Base-by-base conservation (phyloP, 2,888 invertebrate species). In the Ochropleura plecta region DNA sequence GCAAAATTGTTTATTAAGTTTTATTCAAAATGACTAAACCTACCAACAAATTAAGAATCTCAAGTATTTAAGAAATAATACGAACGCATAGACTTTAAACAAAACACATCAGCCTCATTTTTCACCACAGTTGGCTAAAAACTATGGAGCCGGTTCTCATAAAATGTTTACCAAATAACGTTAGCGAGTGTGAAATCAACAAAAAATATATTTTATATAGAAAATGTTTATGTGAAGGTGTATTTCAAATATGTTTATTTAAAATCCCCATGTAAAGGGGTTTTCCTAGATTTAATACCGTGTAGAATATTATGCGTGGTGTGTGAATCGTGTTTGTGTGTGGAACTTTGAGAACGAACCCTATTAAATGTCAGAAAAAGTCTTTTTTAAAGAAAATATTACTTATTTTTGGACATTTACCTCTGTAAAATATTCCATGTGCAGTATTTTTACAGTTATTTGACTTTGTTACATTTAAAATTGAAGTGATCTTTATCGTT, bases 201-300 rank as follows among this genome's bases (percentile, higher is more conserved):
- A 55, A 78, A 62, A 62, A 75, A 81, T 84, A 86, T 86, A 83
- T 87, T 81, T 87, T 86, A 76, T 84, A 86, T 76, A 81, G 46
- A 53, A 63, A 79, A 72, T 73, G 48, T 84, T 70, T 83, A 65
- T 70, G 77, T 78, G 72, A 81, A 78, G 79, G 79, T 87, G 75
- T 86, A 85, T 83, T 83, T 76, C 8, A 73, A 78, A 70, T 73
- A 79, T 84, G 18, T 78, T 81, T 72, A 62, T 79, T 73, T 46
- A 73, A 48, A 73, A 69, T 63, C 68, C 76, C 73, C 53, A 53
- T 71, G 53, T 70, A 70, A 66, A 44, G 77, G 59, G 81, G 69
- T 65, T 79, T 79, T 83, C 72, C 80, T 88, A 86, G 84, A 64
- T 77, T 80, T 86, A 84, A 79, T 81, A 62, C 51, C 69, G 60